A percentile compares a stretch with the other conserved stretches of the same genome.
These are phyloP conservation scores for Pogonocichla stellata DNA, from an alignment of 2,113 vertebrate genomes.

Conservation along the genomic window DNA sequence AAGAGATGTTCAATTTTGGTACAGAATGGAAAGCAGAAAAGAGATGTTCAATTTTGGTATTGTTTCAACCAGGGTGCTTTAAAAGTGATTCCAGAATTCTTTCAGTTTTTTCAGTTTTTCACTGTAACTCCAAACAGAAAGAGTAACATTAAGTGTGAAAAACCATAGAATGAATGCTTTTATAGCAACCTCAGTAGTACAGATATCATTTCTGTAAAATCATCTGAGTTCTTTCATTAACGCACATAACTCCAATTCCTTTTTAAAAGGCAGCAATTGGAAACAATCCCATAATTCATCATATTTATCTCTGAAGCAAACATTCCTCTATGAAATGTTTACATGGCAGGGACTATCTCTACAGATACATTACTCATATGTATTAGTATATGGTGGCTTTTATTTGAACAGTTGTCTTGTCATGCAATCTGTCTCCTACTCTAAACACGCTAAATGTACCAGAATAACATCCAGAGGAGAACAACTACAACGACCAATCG, in stretches of 20 bases:
- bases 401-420: not conserved
- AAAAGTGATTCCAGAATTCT: not conserved
- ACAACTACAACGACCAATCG: not conserved
- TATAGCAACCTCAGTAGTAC: not conserved
- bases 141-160: not conserved
- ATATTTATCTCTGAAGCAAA: not conserved
- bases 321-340: not conserved
- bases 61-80: not conserved
- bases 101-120: not conserved
- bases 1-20: not conserved
- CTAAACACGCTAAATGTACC: not conserved
- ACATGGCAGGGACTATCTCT: not conserved
- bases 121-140: not conserved
- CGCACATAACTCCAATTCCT: not conserved
- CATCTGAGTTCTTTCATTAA: not conserved
- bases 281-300: not conserved
- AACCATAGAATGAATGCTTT: not conserved
- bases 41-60: not conserved
- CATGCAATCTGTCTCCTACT: not conserved
- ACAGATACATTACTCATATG: not conserved
- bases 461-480: not conserved
- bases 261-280: not conserved
- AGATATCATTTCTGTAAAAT: not conserved
- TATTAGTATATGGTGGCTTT: not conserved
- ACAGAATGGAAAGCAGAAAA: not conserved